phyloP scores from a whole-genome alignment of 2,797 vertebrate genomes.

The Oreonectes daqikongensis region DNA sequence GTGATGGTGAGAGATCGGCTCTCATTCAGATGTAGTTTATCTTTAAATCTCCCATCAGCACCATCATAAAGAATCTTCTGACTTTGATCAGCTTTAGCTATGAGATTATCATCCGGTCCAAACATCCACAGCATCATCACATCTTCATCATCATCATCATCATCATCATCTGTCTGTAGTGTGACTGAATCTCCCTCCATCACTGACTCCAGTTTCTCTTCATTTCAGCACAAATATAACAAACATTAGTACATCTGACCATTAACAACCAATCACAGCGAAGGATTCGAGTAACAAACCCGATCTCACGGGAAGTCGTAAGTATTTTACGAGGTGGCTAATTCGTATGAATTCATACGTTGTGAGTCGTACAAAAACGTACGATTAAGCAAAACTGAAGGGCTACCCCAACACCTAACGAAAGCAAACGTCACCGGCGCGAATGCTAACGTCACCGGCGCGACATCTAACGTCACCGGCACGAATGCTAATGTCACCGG shows the following conservation, averaged over 20 bases:
- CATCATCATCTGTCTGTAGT: neutral
- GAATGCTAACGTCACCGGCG: no score
- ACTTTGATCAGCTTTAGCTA: neutral
- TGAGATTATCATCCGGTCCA: conserved; percentile 2
- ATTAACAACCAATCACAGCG: no score
- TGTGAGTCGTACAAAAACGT: no score
- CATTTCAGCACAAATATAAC: neutral
- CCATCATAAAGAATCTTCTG: neutral
- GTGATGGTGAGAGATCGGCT: conserved; percentile 26
- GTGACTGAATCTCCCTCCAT: conserved; percentile 9
- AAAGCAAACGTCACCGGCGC: no score
- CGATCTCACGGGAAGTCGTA: no score
- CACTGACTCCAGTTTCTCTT: neutral
- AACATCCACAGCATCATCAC: conserved; percentile 11
- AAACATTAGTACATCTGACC: neutral
- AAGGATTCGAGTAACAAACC: no score
- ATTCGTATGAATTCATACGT: no score
- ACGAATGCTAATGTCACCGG: no score
- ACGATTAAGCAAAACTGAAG: no score
- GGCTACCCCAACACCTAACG: no score
- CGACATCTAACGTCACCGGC: no score
- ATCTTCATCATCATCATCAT: neutral
- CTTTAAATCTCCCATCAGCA: conserved; percentile 1
- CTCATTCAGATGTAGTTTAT: neutral
- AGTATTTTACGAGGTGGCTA: no score